Evolutionary conservation across 2,797 vertebrate species (phyloP).

Genomic region (Dipus sagitta): DNA sequence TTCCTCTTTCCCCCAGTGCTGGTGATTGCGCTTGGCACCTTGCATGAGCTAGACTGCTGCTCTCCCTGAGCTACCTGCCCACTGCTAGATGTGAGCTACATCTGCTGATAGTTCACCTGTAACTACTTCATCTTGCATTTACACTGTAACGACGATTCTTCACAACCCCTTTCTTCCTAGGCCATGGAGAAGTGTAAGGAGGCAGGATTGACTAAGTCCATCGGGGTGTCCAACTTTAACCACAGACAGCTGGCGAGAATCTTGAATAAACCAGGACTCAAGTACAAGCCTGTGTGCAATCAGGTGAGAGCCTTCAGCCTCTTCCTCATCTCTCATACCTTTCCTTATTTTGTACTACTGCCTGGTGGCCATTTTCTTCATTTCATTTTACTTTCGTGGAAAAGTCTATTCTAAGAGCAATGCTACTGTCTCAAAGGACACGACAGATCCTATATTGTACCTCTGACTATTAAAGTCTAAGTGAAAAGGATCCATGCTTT

Average conservation of each 20-base stretch:
- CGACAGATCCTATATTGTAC: background rate
- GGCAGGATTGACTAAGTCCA: background rate
- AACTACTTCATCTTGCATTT: background rate
- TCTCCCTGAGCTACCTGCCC: background rate
- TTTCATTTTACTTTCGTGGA: background rate
- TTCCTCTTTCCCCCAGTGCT: too few relatives aligned
- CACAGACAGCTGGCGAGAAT: background rate
- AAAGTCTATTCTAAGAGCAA: background rate
- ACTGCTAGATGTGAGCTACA: too few relatives aligned
- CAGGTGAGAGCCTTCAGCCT: constrained; percentile 63
- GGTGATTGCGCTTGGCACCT: background rate
- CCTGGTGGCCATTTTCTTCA: background rate
- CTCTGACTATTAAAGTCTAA: background rate
- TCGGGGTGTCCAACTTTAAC: background rate
- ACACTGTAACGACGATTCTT: background rate
- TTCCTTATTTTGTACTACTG: background rate
- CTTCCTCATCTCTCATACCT: constrained; percentile 50
- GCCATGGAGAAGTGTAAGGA: background rate
- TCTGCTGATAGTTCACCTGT: too few relatives aligned
- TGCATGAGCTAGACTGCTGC: too few relatives aligned
- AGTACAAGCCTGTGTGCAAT: constrained; percentile 75
- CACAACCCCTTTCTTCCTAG: constrained; percentile 6
- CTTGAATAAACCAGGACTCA: background rate
- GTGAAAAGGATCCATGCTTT: background rate
- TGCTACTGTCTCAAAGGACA: background rate